Evolutionary conservation across 2,797 vertebrate species (phyloP).

Genomic region (Taenioides sp.): DNA sequence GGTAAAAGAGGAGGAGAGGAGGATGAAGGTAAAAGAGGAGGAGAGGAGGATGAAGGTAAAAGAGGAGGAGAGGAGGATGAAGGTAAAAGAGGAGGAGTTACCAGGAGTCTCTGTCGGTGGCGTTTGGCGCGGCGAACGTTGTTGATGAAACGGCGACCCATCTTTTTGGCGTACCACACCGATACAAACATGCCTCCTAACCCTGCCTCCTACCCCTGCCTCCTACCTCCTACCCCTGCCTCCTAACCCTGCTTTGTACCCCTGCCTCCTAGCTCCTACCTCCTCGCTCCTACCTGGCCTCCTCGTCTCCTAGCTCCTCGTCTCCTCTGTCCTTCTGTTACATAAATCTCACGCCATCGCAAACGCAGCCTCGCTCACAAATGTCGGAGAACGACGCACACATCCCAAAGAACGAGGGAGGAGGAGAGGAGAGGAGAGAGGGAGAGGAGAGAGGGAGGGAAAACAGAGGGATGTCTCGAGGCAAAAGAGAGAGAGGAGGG

Average conservation of each 20-base stretch:
- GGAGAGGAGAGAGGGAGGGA: not conserved
- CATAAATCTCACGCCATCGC: slow-evolving; percentile 42
- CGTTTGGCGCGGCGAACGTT: slow-evolving; percentile 67
- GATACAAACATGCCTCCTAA: slow-evolving; percentile 74
- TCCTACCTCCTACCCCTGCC: not conserved
- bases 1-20: not conserved
- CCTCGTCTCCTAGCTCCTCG: not conserved
- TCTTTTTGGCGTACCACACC: slow-evolving; percentile 79
- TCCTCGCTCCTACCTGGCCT: slow-evolving; percentile 21
- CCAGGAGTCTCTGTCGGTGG: slow-evolving; percentile 69
- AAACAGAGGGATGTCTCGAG: not conserved
- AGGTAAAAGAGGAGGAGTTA: slow-evolving; percentile 25
- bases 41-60: not conserved
- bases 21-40: not conserved
- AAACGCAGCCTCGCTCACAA: not conserved
- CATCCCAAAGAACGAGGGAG: too few relatives aligned
- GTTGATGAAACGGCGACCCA: slow-evolving; percentile 74
- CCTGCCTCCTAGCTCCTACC: too few relatives aligned
- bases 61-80: not conserved
- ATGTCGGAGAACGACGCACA: too few relatives aligned
- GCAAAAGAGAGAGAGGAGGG: not conserved
- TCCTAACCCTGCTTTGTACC: too few relatives aligned
- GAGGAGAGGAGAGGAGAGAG: too few relatives aligned
- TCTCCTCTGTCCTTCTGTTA: slow-evolving; percentile 38
- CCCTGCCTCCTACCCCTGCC: not conserved